Base-by-base conservation (phyloP, 1,140 invertebrate species). In the Harpegnathos saltator region DNA sequence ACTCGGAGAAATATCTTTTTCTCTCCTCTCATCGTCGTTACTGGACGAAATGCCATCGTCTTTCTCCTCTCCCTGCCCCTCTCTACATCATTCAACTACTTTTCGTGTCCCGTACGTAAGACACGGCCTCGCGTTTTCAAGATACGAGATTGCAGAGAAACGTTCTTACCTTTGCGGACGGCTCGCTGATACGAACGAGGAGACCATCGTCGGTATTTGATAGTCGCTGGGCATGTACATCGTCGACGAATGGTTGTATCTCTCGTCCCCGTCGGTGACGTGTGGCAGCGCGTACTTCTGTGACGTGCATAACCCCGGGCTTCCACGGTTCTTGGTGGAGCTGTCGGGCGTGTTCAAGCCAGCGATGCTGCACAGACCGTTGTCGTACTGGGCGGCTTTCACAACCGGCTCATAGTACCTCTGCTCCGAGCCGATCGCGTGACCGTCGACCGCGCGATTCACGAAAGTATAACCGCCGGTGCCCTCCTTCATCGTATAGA, bases 191-290 rank as follows among this genome's bases (percentile, higher is more conserved):
- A 65, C 68, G 26, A 88, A 91, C 0, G 82, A 86, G 0, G 83
- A 81, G 2, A 92, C 84, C 19, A 85, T 77, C 63, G 90, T 77
- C 9, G 92, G 90, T 72, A 91, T 91, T 56, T 90, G 87, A 62
- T 89, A 91, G 3, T 92, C 77, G 19, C 83, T 83, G 24, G 88
- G 86, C 29, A 56, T 50, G 12, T 48, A 75, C 26, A 17, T 63
- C 33, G 80, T 33, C 2, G 54, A 14, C 15, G 22, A 33, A 0
- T 69, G 63, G 1, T 59, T 38, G 29, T 69, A 69, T 56, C 22
- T 68, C 17, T 69, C 71, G 12, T 80, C 75, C 22, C 4, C 54
- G n/a, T 3, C 15, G n/a, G 9, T 15, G n/a, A 24, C 1, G 14
- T 22, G 78, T 7, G 33, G 24, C 38, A 82, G 48, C n/a, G 22